Evolutionary conservation across 2,888 invertebrate genomes (phyloP).

Genomic region (Ornithoptera priamus): DNA sequence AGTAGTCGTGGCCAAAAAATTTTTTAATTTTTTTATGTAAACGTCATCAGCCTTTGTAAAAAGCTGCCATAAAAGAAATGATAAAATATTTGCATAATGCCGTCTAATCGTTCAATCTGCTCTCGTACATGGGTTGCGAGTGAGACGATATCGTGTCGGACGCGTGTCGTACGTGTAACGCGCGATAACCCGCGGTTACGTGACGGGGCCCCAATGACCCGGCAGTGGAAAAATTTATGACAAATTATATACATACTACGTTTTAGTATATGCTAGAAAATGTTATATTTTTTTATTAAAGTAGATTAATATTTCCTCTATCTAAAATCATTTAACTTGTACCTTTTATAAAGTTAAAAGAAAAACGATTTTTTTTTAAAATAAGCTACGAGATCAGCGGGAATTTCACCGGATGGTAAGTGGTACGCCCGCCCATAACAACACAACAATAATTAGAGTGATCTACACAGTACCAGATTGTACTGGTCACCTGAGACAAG

Average conservation of each 20-base stretch:
- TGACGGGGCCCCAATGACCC: slow-evolving; percentile 43
- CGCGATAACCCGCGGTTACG: slow-evolving; percentile 44
- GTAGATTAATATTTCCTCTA: too few relatives aligned
- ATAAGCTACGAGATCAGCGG: too few relatives aligned
- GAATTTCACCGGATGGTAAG: too few relatives aligned
- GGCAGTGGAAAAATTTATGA: slow-evolving; percentile 42
- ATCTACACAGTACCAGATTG: too few relatives aligned
- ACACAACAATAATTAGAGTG: too few relatives aligned
- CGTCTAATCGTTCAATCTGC: slow-evolving; percentile 24
- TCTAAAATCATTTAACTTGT: too few relatives aligned
- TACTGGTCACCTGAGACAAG: too few relatives aligned
- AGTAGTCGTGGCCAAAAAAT: background rate
- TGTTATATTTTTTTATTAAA: too few relatives aligned
- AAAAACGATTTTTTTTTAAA: too few relatives aligned
- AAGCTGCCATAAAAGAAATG: background rate
- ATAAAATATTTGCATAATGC: slow-evolving; percentile 21
- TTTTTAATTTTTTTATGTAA: background rate
- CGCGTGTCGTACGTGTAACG: slow-evolving; percentile 37
- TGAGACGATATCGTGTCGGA: slow-evolving; percentile 28
- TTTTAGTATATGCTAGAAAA: background rate
- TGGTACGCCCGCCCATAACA: too few relatives aligned
- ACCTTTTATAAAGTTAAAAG: too few relatives aligned
- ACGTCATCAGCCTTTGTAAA: background rate
- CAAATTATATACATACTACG: slow-evolving; percentile 32
- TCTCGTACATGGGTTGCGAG: slow-evolving; percentile 15